Percentiles rank a stretch among this genome's conserved stretches.
phyloP scores from a whole-genome alignment of 2,797 vertebrate genomes.

The Hozukius guyotensis region DNA sequence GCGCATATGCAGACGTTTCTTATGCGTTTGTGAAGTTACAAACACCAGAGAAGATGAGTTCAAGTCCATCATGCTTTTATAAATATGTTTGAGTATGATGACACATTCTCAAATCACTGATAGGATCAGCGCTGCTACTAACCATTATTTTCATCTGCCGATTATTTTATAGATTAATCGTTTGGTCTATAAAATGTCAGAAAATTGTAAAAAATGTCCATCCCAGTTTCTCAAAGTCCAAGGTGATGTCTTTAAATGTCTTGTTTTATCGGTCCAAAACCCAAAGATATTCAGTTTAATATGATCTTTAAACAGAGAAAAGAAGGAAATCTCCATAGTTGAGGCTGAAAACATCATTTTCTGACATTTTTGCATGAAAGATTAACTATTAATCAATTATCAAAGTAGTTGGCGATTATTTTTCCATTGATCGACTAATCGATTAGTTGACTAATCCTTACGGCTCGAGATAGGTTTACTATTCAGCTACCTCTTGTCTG shows the following conservation, averaged over 20 bases:
- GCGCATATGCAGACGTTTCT: no score
- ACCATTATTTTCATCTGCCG: background rate
- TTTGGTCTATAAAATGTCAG: no score
- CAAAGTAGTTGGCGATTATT: background rate
- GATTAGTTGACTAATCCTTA: background rate
- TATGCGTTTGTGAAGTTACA: background rate
- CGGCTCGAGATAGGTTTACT: background rate
- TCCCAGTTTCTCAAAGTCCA: no score
- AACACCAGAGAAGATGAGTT: background rate
- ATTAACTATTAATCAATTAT: background rate
- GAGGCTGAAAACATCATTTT: background rate
- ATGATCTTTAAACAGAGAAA: background rate
- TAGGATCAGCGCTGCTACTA: background rate
- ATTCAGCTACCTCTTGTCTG: background rate
- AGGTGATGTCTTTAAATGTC: background rate
- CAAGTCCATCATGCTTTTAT: background rate
- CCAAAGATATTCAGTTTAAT: background rate
- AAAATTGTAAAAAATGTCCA: no score
- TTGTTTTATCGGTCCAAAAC: background rate
- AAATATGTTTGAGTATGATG: background rate
- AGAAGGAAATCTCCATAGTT: background rate
- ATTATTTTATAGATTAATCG: no score
- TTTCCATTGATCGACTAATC: background rate
- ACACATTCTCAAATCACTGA: background rate
- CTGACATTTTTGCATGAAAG: background rate